Evolutionary conservation across 1,140 invertebrate species (phyloP).

Genomic region (Drosophila ficusphila): DNA sequence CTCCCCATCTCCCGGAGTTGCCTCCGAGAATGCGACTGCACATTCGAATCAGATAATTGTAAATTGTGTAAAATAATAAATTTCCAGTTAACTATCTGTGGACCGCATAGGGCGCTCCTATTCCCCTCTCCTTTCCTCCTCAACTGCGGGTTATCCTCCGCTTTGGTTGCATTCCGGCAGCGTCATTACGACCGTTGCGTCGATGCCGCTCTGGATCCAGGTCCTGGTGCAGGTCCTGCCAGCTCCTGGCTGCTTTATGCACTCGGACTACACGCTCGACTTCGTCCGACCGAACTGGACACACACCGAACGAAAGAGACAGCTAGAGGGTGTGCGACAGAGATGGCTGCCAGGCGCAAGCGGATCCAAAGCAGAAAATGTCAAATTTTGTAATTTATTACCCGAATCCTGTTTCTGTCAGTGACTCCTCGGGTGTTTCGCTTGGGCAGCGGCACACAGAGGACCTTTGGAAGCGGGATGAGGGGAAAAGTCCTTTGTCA

Average conservation of each 20-base stretch:
- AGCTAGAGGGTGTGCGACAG: constrained; percentile 5
- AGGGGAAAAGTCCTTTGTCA: constrained; percentile 67
- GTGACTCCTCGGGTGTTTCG: constrained; percentile 75
- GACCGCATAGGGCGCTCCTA: constrained; percentile 76
- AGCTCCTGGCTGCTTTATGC: constrained; percentile 48
- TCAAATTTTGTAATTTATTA: constrained; percentile 84
- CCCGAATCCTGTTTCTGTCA: constrained; percentile 84
- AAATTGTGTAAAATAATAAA: constrained; percentile 83
- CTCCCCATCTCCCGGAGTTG: not conserved
- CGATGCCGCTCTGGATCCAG: constrained; percentile 36
- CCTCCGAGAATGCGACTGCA: constrained; percentile 55
- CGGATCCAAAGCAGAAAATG: constrained; percentile 84
- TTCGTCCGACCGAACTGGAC: constrained; percentile 45
- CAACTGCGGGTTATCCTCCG: constrained; percentile 11
- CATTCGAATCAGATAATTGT: constrained; percentile 83
- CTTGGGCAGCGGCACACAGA: constrained; percentile 49
- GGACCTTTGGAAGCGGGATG: constrained; percentile 4
- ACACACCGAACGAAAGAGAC: constrained; percentile 40
- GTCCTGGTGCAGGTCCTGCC: constrained; percentile 39
- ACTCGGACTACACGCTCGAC: constrained; percentile 43
- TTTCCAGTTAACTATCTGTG: constrained; percentile 79
- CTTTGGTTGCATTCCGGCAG: constrained; percentile 19
- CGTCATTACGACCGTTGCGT: constrained; percentile 24
- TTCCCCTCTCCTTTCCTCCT: constrained; percentile 10
- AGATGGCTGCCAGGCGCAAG: constrained; percentile 53